A percentile compares a stretch with the other conserved stretches of the same genome.
These are phyloP conservation scores for Eristalis arbustorum DNA, from an alignment of 2,888 invertebrate genomes.

Conservation along the genomic window DNA sequence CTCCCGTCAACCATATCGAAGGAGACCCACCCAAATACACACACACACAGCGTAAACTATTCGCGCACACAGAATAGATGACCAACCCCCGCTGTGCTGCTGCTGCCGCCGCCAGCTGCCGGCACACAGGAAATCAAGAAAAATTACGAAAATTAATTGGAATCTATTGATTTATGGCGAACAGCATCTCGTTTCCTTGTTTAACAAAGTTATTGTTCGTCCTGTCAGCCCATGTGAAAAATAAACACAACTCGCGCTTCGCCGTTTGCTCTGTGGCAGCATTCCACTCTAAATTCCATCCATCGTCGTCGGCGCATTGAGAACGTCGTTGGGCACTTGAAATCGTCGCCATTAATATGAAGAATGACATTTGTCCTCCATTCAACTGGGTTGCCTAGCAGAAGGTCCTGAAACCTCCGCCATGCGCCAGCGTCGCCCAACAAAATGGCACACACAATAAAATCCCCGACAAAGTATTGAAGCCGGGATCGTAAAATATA, in stretches of 20 bases:
- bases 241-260: slow-evolving; percentile 65
- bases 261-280: not conserved
- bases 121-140: slow-evolving; percentile 55
- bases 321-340: slow-evolving; percentile 61
- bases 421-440: not conserved
- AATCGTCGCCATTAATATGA: slow-evolving; percentile 68
- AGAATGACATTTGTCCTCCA: slow-evolving; percentile 52
- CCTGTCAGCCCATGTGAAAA: slow-evolving; percentile 68
- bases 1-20: not conserved
- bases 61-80: slow-evolving; percentile 56
- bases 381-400: not conserved
- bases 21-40: too few species aligned
- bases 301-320: slow-evolving; percentile 28
- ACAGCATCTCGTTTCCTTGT: slow-evolving; percentile 56
- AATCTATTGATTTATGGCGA: slow-evolving; percentile 69
- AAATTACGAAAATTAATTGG: slow-evolving; percentile 71
- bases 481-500: slow-evolving; percentile 57
- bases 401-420: slow-evolving; percentile 3
- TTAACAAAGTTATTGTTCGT: slow-evolving; percentile 65
- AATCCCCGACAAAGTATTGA: slow-evolving; percentile 52
- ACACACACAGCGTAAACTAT: slow-evolving; percentile 44
- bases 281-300: slow-evolving; percentile 56
- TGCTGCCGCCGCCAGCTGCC: slow-evolving; percentile 32
- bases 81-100: slow-evolving; percentile 19
- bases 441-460: slow-evolving; percentile 48